Base-by-base conservation (phyloP, 2,888 invertebrate genomes). In the Apamea sordens region DNA sequence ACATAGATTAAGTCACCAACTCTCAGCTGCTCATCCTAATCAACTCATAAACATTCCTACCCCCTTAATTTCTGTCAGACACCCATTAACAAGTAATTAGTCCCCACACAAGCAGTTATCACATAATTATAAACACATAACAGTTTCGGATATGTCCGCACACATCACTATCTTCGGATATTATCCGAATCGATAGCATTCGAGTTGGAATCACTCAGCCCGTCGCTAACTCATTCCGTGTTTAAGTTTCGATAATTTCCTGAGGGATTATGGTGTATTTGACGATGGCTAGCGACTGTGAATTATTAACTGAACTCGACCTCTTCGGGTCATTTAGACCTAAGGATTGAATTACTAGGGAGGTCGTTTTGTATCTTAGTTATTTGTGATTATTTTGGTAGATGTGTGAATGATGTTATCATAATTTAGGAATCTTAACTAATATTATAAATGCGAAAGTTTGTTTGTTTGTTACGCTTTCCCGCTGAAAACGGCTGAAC, bases 201-300 rank as follows among this genome's bases (percentile, higher is more conserved):
- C 80, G 79, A 90, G 86, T 91, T 91, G 89, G 84, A 92, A 93
- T 92, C 89, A 91, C 91, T 88, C 88, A 89, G 88, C 89, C 91
- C 91, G 85, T 91, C 92, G 73, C 86, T 85, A 88, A 88, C 85
- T 91, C 92, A 91, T 93, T 93, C 93, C 90, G 84, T 93, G 94
- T 95, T 95, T 94, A 95, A 95, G 94, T 95, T 95, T 93, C 93
- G 91, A 93, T 95, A 94, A 96, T 96, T 95, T 96, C 96, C 95
- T 95, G 80, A 44, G 95, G 95, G 96, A 94, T 90, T 89, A 88
- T 81, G 83, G 92, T 93, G 92, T 94, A 92, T 95, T 95, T 94
- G 94, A 93, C 91, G 94, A 94, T 94, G 92, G 90, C 91, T 91
- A 92, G 89, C 87, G 90, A 90, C 92, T 89, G 89, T 95, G 93